Percentiles rank a stretch among this genome's conserved stretches.
Evolutionary conservation across 2,797 vertebrate species (phyloP).

Genomic region (Pachyuromys duprasi): DNA sequence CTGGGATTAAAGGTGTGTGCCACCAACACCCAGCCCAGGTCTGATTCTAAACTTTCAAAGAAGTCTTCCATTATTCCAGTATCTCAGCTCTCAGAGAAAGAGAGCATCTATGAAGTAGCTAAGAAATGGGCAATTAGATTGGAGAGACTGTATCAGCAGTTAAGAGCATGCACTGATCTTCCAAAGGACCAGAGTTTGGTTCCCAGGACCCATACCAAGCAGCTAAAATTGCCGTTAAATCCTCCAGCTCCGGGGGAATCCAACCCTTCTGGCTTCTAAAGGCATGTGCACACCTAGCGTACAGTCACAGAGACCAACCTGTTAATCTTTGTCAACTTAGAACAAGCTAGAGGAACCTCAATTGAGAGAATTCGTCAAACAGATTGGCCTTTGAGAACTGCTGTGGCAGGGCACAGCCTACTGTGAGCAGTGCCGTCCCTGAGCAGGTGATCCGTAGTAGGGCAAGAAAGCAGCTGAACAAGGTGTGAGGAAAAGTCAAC

Average conservation of each 20-base stretch:
- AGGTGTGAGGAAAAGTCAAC: background rate
- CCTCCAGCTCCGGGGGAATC: background rate
- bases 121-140: background rate
- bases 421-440: background rate
- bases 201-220: background rate
- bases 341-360: background rate
- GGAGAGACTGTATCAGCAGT: background rate
- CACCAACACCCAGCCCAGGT: too few relatives aligned
- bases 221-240: background rate
- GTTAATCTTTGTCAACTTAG: background rate
- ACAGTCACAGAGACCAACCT: background rate
- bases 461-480: background rate
- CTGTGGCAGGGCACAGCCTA: background rate
- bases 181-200: background rate
- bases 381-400: background rate
- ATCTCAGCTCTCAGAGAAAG: background rate
- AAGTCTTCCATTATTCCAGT: background rate
- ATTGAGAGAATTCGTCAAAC: background rate
- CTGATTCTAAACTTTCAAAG: slow-evolving; percentile 44
- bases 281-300: background rate
- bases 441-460: background rate
- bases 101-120: background rate
- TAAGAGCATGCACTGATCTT: background rate
- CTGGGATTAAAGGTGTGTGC: too few relatives aligned
- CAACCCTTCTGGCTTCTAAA: background rate